Base-by-base conservation (phyloP, 2,888 invertebrate genomes). In the Calameuta idolon region DNA sequence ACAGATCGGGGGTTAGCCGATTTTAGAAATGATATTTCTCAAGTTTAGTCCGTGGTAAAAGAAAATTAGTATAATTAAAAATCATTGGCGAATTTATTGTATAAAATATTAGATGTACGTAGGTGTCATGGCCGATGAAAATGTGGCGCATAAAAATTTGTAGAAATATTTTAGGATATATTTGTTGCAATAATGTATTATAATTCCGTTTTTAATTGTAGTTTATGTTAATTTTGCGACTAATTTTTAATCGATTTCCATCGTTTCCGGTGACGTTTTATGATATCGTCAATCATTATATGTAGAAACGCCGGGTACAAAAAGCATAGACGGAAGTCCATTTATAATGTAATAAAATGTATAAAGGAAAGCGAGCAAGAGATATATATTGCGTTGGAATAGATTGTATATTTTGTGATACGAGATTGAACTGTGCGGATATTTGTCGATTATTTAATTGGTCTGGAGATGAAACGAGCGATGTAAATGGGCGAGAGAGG, bases 391-490 rank as follows among this genome's bases (percentile, higher is more conserved):
- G 85, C 79, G 85, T 85, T 85, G 83, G 84, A 75, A 81, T 85
- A 87, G 83, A 89, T 83, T 85, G 87, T 89, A 89, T 90, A 90
- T 90, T 90, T 90, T 90, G 90, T 90, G 87, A 90, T 90, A 90
- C 85, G 84, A 86, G 79, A 81, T 81, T 81, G 76, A 75, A 75
- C 69, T 69, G 12, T 30, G 9, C 2, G 12, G 30, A 40, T 40
- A 40, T 40, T 40, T 40, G 15, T 40, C 15, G 40, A 40, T 40
- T 40, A 40, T 40, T 15, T 40, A 40, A 15, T 40, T 69, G 69
- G 69, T 11, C 69, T 69, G 69, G n/a, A 1, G n/a, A 12, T 1
- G 33, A 31, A 40, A 40, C 4, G 55, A 73, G 79, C n/a, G 73
- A 37, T 69, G 75, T 75, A 74, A 73, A 69, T 81, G 79, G 83